These are phyloP conservation scores for Pangasius larnaudii DNA, from an alignment of 2,797 vertebrate species.

Conservation along the genomic window DNA sequence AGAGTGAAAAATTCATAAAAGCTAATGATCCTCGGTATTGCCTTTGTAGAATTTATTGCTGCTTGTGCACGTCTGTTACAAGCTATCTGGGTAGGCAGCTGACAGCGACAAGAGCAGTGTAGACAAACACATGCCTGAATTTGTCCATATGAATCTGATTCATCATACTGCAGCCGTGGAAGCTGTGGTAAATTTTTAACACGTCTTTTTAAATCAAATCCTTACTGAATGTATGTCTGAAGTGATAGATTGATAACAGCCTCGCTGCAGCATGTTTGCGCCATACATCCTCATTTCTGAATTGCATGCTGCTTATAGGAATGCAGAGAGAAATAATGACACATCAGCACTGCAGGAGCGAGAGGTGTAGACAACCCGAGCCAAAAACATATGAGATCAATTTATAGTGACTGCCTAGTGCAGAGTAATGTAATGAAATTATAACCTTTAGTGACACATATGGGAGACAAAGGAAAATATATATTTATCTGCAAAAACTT, in stretches of 20 bases:
- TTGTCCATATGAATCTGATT: slow-evolving; percentile 7
- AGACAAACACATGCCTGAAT: slow-evolving; percentile 3
- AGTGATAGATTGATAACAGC: neutral
- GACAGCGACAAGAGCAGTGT: neutral
- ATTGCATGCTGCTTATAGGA: neutral
- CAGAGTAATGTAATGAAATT: slow-evolving; percentile 62
- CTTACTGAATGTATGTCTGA: neutral
- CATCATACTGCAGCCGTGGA: neutral
- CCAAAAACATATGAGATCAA: slow-evolving; percentile 67
- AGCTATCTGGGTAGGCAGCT: slow-evolving; percentile 2
- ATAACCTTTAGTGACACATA: slow-evolving; percentile 72
- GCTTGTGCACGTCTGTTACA: neutral
- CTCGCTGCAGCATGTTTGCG: neutral
- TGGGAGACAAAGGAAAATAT: slow-evolving; percentile 53
- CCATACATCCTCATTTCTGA: slow-evolving; percentile 2
- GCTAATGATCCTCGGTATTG: slow-evolving; percentile 24
- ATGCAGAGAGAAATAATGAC: slow-evolving; percentile 10
- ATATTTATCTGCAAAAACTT: slow-evolving; percentile 56
- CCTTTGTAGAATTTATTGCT: slow-evolving; percentile 14
- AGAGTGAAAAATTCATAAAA: slow-evolving; percentile 24
- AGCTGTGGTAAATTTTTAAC: slow-evolving; percentile 3
- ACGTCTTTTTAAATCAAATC: neutral
- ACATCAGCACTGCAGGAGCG: slow-evolving; percentile 24
- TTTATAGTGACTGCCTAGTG: slow-evolving; percentile 57
- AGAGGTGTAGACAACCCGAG: slow-evolving; percentile 10